phyloP scores from a whole-genome alignment of 2,113 vertebrate species.

The Phyllostomus hastatus region DNA sequence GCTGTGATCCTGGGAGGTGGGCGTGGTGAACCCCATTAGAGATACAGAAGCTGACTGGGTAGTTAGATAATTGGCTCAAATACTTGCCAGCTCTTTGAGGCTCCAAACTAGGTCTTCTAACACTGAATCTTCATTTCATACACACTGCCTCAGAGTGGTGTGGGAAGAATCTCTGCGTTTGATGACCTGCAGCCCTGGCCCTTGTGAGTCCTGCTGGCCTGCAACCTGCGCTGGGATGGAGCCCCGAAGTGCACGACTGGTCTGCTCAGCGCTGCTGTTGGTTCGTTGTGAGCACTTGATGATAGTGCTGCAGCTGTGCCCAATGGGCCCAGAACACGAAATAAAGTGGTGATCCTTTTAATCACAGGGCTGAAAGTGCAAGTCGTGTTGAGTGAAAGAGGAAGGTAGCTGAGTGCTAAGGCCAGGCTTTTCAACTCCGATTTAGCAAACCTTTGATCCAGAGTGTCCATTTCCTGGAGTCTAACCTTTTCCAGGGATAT shows the following conservation, averaged over 20 bases:
- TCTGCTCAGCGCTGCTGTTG: background rate
- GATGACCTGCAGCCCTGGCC: background rate
- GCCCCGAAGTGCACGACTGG: background rate
- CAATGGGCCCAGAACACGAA: background rate
- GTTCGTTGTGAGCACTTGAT: background rate
- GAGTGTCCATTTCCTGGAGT: background rate
- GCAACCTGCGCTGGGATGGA: background rate
- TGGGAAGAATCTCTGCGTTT: background rate
- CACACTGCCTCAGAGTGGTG: accelerated
- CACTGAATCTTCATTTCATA: background rate
- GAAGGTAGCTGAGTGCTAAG: background rate
- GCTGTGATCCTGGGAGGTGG: background rate
- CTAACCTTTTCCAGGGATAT: background rate
- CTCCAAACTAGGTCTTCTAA: background rate
- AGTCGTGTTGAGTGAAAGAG: background rate
- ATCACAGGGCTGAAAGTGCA: conserved; percentile 9
- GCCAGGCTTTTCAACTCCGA: background rate
- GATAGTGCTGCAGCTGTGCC: background rate
- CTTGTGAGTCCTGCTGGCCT: background rate
- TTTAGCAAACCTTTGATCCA: background rate
- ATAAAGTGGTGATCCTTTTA: background rate
- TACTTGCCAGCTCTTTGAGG: background rate
- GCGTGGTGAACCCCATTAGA: background rate
- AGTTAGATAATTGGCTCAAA: background rate
- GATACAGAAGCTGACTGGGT: background rate